phyloP scores from a whole-genome alignment of 2,113 vertebrate species.

The Fregata magnificens region DNA sequence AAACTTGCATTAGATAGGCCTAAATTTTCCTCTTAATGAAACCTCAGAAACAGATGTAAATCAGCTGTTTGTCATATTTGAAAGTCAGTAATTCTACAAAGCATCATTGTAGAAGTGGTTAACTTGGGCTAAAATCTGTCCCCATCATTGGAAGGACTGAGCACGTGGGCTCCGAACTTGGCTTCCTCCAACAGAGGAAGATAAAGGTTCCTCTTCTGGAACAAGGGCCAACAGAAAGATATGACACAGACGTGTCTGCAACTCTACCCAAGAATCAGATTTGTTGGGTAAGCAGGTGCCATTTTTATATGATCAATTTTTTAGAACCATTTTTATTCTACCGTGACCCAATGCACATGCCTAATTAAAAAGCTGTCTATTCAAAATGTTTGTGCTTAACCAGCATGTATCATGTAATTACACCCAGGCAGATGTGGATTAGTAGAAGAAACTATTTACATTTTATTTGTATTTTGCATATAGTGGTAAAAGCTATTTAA shows the following conservation, averaged over 20 bases:
- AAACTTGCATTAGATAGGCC: neutral
- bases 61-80: neutral
- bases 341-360: slow-evolving; percentile 49
- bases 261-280: neutral
- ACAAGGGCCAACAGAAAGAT: neutral
- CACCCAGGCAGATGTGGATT: slow-evolving; percentile 69
- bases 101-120: neutral
- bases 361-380: slow-evolving; percentile 67
- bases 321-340: slow-evolving; percentile 18
- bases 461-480: slow-evolving; percentile 65
- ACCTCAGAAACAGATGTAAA: neutral
- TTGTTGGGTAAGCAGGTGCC: slow-evolving; percentile 8
- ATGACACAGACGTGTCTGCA: neutral
- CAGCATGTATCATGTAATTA: slow-evolving; percentile 69
- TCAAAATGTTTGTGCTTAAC: slow-evolving; percentile 59
- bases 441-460: slow-evolving; percentile 61
- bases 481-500: slow-evolving; percentile 67
- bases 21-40: neutral
- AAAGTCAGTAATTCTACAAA: neutral
- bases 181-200: too few species aligned
- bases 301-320: slow-evolving; percentile 4
- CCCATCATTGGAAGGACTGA: neutral
- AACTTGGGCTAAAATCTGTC: neutral
- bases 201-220: too few species aligned
- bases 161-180: neutral